Conservation (phyloP, 2,113 vertebrate species). For the Origma solitaria region DNA sequence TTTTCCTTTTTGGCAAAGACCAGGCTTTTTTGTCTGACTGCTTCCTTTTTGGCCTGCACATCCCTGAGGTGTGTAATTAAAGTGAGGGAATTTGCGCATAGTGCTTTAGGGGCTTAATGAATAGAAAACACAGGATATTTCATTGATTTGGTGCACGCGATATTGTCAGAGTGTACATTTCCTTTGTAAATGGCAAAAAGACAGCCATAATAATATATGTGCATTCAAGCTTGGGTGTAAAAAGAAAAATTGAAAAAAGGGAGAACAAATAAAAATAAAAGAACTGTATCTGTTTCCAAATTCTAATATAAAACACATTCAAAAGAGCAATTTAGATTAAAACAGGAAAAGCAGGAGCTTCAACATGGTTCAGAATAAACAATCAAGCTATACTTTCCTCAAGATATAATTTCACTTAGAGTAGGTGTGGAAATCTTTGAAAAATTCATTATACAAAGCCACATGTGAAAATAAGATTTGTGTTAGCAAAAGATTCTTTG, state of each 20-base stretch:
- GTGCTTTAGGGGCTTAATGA: slow-evolving; percentile 74
- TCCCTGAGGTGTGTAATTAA: slow-evolving; percentile 81
- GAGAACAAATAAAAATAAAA: slow-evolving; percentile 13
- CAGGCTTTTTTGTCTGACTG: slow-evolving; percentile 72
- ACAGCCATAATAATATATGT: slow-evolving; percentile 56
- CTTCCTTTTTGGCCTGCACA: slow-evolving; percentile 68
- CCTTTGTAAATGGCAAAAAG: slow-evolving; percentile 70
- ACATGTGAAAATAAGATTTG: slow-evolving; percentile 45
- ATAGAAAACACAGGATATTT: slow-evolving; percentile 74
- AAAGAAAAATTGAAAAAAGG: background rate
- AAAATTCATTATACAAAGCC: slow-evolving; percentile 38
- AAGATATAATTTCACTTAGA: slow-evolving; percentile 59
- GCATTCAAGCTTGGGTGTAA: slow-evolving; percentile 42
- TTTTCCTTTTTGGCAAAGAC: slow-evolving; percentile 71
- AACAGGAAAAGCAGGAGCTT: slow-evolving; percentile 59
- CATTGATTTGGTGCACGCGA: slow-evolving; percentile 66
- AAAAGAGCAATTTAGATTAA: slow-evolving; percentile 72
- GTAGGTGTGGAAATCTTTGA: slow-evolving; percentile 43
- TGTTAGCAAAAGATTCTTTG: slow-evolving; percentile 5
- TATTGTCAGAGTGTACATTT: slow-evolving; percentile 67
- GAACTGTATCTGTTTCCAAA: slow-evolving; percentile 63
- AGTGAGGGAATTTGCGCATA: slow-evolving; percentile 75
- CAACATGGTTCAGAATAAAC: slow-evolving; percentile 60
- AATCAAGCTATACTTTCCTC: slow-evolving; percentile 60
- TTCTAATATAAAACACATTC: slow-evolving; percentile 65